These are phyloP conservation scores for Andrena flavipes DNA, from an alignment of 2,888 invertebrate species.

Conservation along the genomic window DNA sequence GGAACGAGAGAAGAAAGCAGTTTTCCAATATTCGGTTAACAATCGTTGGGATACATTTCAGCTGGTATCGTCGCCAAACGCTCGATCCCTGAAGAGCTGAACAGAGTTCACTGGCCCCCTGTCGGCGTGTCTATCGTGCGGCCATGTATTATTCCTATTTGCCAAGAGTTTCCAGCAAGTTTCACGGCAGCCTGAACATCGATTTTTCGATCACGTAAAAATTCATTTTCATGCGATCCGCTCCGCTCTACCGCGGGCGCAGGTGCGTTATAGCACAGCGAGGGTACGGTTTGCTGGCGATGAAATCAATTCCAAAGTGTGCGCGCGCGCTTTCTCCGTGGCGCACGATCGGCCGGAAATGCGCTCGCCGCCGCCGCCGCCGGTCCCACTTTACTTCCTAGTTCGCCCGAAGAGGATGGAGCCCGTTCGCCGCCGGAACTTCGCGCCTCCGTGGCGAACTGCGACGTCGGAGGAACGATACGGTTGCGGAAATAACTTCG, in stretches of 20 bases:
- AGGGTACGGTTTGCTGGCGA: constrained; percentile 63
- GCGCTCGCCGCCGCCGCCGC: constrained; percentile 26
- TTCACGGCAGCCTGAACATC: constrained; percentile 53
- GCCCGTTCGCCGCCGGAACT: neutral
- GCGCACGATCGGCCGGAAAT: constrained; percentile 75
- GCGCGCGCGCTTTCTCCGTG: constrained; percentile 73
- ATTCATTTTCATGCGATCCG: constrained; percentile 54
- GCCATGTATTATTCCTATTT: constrained; percentile 51
- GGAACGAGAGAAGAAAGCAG: too few relatives aligned
- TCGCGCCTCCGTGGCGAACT: neutral
- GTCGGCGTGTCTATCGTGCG: constrained; percentile 45
- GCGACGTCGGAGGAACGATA: neutral
- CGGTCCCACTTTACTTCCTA: constrained; percentile 40
- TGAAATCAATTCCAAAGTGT: constrained; percentile 77
- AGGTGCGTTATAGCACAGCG: constrained; percentile 48
- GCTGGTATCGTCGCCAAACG: constrained; percentile 21
- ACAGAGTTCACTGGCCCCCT: constrained; percentile 44
- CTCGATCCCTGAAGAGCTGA: constrained; percentile 26
- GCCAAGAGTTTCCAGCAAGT: constrained; percentile 50
- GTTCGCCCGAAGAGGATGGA: constrained; percentile 16
- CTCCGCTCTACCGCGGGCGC: constrained; percentile 29
- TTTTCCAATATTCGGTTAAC: neutral
- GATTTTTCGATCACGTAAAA: constrained; percentile 61
- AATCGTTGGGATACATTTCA: neutral
- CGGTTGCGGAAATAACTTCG: neutral